Evolutionary conservation across 1,140 invertebrate genomes (phyloP).

Genomic region (Mycetomoellerius zeteki): DNA sequence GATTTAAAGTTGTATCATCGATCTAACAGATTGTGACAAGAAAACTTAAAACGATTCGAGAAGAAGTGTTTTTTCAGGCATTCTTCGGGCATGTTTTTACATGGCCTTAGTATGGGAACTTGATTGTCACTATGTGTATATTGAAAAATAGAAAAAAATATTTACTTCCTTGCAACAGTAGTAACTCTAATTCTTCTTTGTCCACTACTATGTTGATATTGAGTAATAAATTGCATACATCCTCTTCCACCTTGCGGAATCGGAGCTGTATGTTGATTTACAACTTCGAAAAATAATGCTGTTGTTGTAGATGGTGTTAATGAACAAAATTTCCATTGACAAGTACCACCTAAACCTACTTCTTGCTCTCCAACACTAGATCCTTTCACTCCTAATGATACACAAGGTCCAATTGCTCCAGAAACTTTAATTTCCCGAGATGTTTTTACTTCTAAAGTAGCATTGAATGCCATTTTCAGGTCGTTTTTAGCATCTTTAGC

Average conservation of each 20-base stretch:
- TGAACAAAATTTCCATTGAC: constrained; percentile 99
- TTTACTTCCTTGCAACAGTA: constrained; percentile 97
- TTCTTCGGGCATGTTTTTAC: too few relatives aligned
- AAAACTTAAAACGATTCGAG: too few relatives aligned
- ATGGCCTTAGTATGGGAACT: too few relatives aligned
- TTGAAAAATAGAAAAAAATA: constrained; percentile 61
- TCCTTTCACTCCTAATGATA: constrained; percentile 96
- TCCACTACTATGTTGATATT: constrained; percentile 99
- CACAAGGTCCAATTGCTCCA: constrained; percentile 98
- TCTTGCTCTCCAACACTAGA: constrained; percentile 98
- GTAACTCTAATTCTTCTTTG: constrained; percentile 98
- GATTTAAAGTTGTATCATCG: too few relatives aligned
- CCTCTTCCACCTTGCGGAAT: constrained; percentile 98
- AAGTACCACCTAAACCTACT: constrained; percentile 98
- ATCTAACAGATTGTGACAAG: too few relatives aligned
- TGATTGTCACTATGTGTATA: too few relatives aligned
- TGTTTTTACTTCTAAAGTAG: constrained; percentile 97
- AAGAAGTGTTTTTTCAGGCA: too few relatives aligned
- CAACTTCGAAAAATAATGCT: constrained; percentile 98
- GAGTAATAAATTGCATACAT: constrained; percentile 99
- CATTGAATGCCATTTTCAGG: constrained; percentile 99
- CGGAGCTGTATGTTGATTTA: constrained; percentile 98
- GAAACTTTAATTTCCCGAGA: constrained; percentile 96
- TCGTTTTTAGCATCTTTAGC: constrained; percentile 96
- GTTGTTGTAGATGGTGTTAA: constrained; percentile 97